Percentiles rank a stretch among this genome's conserved stretches.
Conservation (phyloP, 2,113 vertebrate species). For the Taxidea taxus region DNA sequence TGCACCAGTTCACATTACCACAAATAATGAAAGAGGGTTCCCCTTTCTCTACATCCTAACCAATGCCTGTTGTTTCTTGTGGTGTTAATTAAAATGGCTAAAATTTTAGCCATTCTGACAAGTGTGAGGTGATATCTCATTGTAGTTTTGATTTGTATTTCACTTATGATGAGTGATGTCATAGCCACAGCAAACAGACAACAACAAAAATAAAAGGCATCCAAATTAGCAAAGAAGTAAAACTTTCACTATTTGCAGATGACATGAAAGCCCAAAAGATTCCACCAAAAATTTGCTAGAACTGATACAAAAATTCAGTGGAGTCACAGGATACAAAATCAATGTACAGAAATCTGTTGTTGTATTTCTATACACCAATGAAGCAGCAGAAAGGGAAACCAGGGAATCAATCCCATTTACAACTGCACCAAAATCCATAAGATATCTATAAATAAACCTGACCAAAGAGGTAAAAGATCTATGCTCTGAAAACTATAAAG, state of each 20-base stretch:
- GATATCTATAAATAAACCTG: not conserved
- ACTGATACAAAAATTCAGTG: too few relatives aligned
- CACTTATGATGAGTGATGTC: not conserved
- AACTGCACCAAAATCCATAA: too few relatives aligned
- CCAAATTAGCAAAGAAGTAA: not conserved
- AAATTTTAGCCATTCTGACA: too few relatives aligned
- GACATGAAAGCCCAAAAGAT: not conserved
- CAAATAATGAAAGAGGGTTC: not conserved
- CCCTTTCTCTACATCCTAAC: too few relatives aligned
- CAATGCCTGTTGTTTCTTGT: too few relatives aligned
- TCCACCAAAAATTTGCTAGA: too few relatives aligned
- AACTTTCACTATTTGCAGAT: not conserved
- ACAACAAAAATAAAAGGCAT: not conserved
- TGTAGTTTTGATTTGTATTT: not conserved
- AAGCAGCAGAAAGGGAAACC: too few relatives aligned
- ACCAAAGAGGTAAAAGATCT: not conserved
- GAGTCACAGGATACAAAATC: too few relatives aligned
- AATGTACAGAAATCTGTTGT: too few relatives aligned
- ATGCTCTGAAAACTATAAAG: not conserved
- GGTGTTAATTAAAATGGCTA: too few relatives aligned
- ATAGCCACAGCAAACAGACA: not conserved
- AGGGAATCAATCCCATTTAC: too few relatives aligned
- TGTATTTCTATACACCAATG: too few relatives aligned
- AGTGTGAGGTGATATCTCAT: not conserved
- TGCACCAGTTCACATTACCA: not conserved